Base-by-base conservation (phyloP, 2,888 invertebrate genomes). In the Amphipyra tragopoginis region DNA sequence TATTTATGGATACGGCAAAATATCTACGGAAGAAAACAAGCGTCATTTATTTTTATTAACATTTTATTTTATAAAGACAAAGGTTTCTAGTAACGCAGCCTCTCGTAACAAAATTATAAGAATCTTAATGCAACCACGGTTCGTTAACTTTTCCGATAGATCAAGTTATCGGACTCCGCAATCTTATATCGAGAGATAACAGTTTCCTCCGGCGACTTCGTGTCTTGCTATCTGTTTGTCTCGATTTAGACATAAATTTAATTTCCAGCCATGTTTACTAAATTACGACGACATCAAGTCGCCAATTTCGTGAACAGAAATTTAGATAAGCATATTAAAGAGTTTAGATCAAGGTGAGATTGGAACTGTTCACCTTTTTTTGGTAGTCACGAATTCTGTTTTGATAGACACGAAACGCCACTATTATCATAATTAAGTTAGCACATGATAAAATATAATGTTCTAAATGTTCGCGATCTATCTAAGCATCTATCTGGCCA, bases 301-400 rank as follows among this genome's bases (percentile, higher is more conserved):
- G 81, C 81, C 81, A 84, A 87, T 85, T 87, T 88, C 88, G 87
- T 90, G 88, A 84, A 82, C 79, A 65, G 81, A 78, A 87, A 86
- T 83, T 85, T 68, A 87, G 90, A 90, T 90, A 89, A 86, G 86
- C 88, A 77, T 87, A 68, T 68, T 62, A 85, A 83, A 86, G 81
- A 85, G 84, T 72, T 71, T 63, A 78, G 86, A 86, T 87, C 86
- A 88, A 88, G 87, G 86, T 80, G 81, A 86, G 85, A 86, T 86
- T 75, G 59, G 65, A 72, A 73, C 44, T 68, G 72, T 77, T 71
- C 75, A 72, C 66, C 70, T 81, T 81, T 82, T 72, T 82, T 80
- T 82, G 65, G 69, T 64, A 61, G 84, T 83, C 86, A 86, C 85
- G 86, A 85, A 55, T 74, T 76, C 66, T 74, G 45, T 62, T 80